Evolutionary conservation across 2,113 vertebrate species (phyloP).

Genomic region (Dicaeum eximium): DNA sequence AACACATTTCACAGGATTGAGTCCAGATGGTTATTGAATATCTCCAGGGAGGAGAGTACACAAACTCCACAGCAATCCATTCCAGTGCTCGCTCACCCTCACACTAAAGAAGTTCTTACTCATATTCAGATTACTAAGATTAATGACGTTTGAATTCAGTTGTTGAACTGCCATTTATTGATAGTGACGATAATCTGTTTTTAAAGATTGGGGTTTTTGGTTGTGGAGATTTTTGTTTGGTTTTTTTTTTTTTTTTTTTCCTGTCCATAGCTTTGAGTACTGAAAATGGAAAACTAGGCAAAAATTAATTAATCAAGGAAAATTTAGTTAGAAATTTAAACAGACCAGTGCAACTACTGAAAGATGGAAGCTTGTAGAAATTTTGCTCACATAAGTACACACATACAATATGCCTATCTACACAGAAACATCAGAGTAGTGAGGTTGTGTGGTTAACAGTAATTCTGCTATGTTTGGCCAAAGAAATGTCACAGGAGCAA

Average conservation of each 20-base stretch:
- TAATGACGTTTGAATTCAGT: not conserved
- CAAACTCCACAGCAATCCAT: not conserved
- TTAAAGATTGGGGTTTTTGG: not conserved
- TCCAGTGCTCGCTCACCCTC: not conserved
- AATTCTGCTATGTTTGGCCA: not conserved
- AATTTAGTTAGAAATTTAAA: not conserved
- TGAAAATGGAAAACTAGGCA: not conserved
- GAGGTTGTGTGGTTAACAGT: not conserved
- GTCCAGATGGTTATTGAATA: not conserved
- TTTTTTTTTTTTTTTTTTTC: no score
- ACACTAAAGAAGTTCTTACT: not conserved
- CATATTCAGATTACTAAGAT: not conserved
- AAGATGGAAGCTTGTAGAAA: not conserved
- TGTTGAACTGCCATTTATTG: not conserved
- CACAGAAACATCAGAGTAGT: not conserved
- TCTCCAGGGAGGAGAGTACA: not conserved
- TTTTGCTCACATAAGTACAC: not conserved
- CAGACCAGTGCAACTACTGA: not conserved
- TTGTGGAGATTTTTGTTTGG: no score
- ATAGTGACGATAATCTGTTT: accelerated
- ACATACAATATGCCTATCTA: no score
- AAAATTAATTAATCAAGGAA: not conserved
- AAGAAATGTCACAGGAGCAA: not conserved
- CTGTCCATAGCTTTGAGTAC: not conserved
- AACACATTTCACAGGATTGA: not conserved